phyloP scores from a whole-genome alignment of 2,113 vertebrate genomes.

The Sturnira hondurensis region DNA sequence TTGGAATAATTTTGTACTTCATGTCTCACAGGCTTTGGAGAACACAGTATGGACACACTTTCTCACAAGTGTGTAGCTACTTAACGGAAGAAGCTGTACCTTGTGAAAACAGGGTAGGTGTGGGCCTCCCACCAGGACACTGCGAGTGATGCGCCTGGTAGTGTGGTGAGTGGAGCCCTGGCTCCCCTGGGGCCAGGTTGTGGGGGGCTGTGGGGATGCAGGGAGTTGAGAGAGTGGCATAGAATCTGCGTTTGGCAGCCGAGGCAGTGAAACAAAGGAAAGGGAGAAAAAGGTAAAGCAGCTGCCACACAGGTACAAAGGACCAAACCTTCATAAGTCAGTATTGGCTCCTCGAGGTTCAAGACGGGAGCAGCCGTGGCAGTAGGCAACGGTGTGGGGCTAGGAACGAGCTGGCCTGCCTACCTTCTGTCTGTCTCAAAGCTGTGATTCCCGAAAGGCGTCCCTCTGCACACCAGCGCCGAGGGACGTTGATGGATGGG shows the following conservation, averaged over 20 bases:
- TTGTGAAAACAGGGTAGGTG: neutral
- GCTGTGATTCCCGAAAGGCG: neutral
- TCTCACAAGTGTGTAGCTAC: neutral
- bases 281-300: neutral
- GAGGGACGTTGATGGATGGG: neutral
- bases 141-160: neutral
- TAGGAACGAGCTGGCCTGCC: neutral
- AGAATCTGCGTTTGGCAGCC: neutral
- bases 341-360: neutral
- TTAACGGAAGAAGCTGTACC: neutral
- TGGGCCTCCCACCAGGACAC: neutral
- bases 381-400: rapidly evolving
- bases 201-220: neutral
- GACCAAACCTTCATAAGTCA: neutral
- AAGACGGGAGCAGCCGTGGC: neutral
- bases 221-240: neutral
- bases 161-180: neutral
- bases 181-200: neutral
- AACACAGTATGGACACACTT: neutral
- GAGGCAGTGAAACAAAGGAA: neutral
- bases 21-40: neutral
- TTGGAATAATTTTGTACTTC: neutral
- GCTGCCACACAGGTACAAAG: neutral
- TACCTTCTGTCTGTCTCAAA: neutral
- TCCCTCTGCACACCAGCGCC: neutral